These are phyloP conservation scores for Bruchidius siliquastri DNA, from an alignment of 2,888 invertebrate genomes.

Conservation along the genomic window DNA sequence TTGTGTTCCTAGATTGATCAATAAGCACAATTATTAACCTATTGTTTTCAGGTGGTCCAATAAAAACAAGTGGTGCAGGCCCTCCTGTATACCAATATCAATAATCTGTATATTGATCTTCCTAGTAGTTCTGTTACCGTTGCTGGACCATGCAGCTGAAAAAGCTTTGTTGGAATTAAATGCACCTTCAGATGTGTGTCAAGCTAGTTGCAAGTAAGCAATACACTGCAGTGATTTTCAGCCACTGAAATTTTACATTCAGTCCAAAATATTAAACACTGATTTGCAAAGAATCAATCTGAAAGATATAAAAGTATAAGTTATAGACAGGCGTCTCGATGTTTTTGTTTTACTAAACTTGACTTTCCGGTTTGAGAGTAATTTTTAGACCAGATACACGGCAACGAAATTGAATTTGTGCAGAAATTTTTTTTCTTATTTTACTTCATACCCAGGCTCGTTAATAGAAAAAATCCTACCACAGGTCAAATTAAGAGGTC, in stretches of 20 bases:
- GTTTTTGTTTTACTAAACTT: too few relatives aligned
- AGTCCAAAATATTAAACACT: too few relatives aligned
- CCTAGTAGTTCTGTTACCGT: slow-evolving; percentile 70
- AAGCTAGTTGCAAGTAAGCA: slow-evolving; percentile 62
- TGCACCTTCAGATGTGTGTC: slow-evolving; percentile 42
- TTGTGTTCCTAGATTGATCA: neutral
- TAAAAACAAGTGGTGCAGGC: slow-evolving; percentile 67
- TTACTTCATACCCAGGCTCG: too few relatives aligned
- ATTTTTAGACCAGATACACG: too few relatives aligned
- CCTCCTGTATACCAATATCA: slow-evolving; percentile 80
- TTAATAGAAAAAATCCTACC: too few relatives aligned
- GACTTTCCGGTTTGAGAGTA: too few relatives aligned
- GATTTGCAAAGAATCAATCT: too few relatives aligned
- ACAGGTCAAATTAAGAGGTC: too few relatives aligned
- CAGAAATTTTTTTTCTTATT: too few relatives aligned
- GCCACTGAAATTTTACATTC: neutral
- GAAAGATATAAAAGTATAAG: too few relatives aligned
- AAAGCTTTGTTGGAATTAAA: slow-evolving; percentile 41
- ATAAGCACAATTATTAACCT: slow-evolving; percentile 6
- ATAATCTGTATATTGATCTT: slow-evolving; percentile 75
- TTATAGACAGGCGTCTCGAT: too few relatives aligned
- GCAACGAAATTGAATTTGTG: too few relatives aligned
- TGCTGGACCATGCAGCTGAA: slow-evolving; percentile 66
- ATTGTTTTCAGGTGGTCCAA: slow-evolving; percentile 50
- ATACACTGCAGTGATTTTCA: neutral